phyloP scores from a whole-genome alignment of 2,888 invertebrate species.

The Eulithis prunata region DNA sequence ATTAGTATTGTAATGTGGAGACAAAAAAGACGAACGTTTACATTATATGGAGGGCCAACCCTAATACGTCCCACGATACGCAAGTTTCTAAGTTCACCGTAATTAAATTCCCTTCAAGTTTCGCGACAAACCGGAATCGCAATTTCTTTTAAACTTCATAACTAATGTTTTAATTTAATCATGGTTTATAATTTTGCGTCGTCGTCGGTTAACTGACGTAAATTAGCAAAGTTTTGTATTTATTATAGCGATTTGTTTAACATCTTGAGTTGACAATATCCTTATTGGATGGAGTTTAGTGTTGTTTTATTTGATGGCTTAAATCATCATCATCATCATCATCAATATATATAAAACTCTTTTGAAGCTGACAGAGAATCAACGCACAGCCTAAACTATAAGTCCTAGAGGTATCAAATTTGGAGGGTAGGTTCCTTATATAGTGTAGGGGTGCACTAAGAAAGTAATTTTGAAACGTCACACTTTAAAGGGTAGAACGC shows the following conservation, averaged over 20 bases:
- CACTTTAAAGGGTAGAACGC: no score
- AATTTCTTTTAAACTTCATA: conserved; percentile 76
- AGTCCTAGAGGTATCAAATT: no score
- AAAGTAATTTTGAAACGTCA: no score
- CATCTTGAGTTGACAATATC: conserved; percentile 61
- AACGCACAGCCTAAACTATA: no score
- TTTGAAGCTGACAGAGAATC: no score
- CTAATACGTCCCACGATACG: conserved; percentile 11
- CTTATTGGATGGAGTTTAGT: conserved; percentile 25
- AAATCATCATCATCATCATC: no score
- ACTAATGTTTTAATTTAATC: conserved; percentile 79
- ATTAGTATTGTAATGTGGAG: no score
- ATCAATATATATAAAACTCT: no score
- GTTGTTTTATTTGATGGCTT: conserved; percentile 6
- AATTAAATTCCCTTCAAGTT: conserved; percentile 72
- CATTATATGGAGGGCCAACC: background rate
- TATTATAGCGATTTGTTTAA: conserved; percentile 67
- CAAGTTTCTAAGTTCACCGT: conserved; percentile 30
- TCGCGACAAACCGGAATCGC: conserved; percentile 64
- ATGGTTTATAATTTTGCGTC: conserved; percentile 72
- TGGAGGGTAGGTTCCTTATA: no score
- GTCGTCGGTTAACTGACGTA: conserved; percentile 58
- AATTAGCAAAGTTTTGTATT: conserved; percentile 80
- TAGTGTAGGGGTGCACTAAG: no score
- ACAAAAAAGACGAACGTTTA: background rate